Evolutionary conservation across 2,888 invertebrate genomes (phyloP), one percentile per base, ranked within the genome.

Genomic region (Tetranychus truncatus): DNA sequence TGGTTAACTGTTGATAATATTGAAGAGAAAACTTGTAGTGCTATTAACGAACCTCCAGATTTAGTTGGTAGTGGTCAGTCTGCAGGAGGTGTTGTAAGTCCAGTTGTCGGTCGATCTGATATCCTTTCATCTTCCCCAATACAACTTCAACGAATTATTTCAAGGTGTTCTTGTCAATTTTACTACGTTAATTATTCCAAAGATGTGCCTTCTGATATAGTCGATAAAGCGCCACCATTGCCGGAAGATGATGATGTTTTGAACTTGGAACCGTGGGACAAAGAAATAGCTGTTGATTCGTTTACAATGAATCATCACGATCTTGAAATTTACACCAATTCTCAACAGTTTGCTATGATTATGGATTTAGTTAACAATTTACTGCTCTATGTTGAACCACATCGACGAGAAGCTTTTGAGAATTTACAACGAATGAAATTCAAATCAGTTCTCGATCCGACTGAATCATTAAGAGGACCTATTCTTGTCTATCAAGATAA

Each of bases 221-320:
- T 88, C 1, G 81, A 82, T 44, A 87, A 88, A 80, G 86, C 89
- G 11, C 89, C 89, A 11, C 80, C 79, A 9, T 73, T 77, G 21
- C 76, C 76, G 3, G 69, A 77, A 7, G 77, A 75, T 11, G 73
- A 78, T 21, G 75, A 77, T 45, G 18, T 77, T 9, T 24, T 76
- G 8, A 45, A 45, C n/a, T n/a, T 74, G 20, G 88, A 88, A 66
- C 88, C 88, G 1, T 92, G 92, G 89, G 87, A 89, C 77, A 87
- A 88, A 78, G 90, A 91, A 80, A 90, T 91, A 77, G 92, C 94
- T 1, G 93, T 94, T 72, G 96, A 99, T 85, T 93, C 95, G 2
- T 95, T 99, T 82, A 96, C 95, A 0, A 86, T 99, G 73, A 94
- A 96, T 89, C 99, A 99, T 85, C 93, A 99, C 82, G 97, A 97